These are phyloP conservation scores for Tetramorium bicarinatum DNA, from an alignment of 2,888 invertebrate genomes.

Conservation along the genomic window DNA sequence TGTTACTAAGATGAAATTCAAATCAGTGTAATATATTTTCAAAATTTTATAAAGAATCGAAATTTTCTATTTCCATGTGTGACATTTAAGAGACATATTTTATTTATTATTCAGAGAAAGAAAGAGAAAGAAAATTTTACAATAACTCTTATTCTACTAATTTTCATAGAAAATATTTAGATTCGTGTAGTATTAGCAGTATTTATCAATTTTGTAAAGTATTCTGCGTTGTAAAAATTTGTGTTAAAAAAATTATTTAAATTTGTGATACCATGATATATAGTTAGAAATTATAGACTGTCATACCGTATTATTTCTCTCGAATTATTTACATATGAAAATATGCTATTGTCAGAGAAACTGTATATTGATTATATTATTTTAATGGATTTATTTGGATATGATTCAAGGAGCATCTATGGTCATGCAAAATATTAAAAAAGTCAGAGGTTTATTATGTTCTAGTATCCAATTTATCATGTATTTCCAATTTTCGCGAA, in stretches of 20 bases:
- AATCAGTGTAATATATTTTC: neutral
- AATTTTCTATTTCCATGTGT: no score
- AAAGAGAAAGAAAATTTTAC: neutral
- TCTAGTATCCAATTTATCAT: conserved; percentile 6
- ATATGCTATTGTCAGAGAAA: neutral
- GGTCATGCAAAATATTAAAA: neutral
- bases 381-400: neutral
- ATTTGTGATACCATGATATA: neutral
- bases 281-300: neutral
- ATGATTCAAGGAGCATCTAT: neutral
- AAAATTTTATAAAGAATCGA: neutral
- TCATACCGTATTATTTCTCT: neutral
- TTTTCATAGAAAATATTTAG: neutral
- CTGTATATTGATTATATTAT: conserved; percentile 14
- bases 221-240: neutral
- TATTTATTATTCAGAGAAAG: conserved; percentile 1
- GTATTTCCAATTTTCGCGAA: conserved; percentile 19
- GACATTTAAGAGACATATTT: neutral
- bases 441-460: conserved; percentile 17
- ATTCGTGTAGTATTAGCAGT: neutral
- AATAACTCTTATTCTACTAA: neutral
- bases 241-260: neutral
- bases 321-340: conserved; percentile 10
- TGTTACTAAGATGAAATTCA: neutral
- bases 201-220: neutral